Conservation (phyloP, 2,113 vertebrate species). For the Carlito syrichta region DNA sequence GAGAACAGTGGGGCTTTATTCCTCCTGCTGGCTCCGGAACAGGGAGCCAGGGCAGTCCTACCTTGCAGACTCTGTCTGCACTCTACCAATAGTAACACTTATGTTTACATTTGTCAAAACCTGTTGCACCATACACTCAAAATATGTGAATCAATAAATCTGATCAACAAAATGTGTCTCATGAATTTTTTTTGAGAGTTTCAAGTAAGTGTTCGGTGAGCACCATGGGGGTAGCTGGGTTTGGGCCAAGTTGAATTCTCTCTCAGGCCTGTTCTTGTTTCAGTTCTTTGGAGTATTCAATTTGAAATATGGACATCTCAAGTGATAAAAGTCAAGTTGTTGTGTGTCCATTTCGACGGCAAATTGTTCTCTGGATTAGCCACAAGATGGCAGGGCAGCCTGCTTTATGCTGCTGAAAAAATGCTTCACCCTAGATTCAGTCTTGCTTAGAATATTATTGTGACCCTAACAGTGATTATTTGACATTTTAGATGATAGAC, state of each 20-base stretch:
- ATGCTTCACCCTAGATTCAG: rapidly evolving
- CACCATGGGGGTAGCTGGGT: rapidly evolving
- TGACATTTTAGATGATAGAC: not conserved
- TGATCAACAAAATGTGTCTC: not conserved
- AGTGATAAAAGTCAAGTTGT: rapidly evolving
- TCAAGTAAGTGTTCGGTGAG: rapidly evolving
- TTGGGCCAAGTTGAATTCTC: no score
- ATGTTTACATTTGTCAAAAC: not conserved
- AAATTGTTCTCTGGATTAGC: not conserved
- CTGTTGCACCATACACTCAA: not conserved
- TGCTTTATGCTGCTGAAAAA: rapidly evolving
- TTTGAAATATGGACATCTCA: not conserved
- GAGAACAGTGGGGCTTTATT: not conserved
- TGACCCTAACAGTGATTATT: not conserved
- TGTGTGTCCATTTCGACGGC: not conserved
- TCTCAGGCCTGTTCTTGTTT: not conserved
- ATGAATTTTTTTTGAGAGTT: not conserved
- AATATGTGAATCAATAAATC: not conserved
- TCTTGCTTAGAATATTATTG: rapidly evolving
- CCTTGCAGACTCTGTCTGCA: no score
- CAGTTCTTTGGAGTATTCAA: not conserved
- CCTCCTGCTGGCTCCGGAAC: not conserved
- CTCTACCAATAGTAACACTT: not conserved
- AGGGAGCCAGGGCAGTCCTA: rapidly evolving
- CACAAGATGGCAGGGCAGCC: conserved; percentile 26